These are phyloP conservation scores for Seriola quinqueradiata DNA, from an alignment of 2,113 vertebrate species.

Conservation along the genomic window DNA sequence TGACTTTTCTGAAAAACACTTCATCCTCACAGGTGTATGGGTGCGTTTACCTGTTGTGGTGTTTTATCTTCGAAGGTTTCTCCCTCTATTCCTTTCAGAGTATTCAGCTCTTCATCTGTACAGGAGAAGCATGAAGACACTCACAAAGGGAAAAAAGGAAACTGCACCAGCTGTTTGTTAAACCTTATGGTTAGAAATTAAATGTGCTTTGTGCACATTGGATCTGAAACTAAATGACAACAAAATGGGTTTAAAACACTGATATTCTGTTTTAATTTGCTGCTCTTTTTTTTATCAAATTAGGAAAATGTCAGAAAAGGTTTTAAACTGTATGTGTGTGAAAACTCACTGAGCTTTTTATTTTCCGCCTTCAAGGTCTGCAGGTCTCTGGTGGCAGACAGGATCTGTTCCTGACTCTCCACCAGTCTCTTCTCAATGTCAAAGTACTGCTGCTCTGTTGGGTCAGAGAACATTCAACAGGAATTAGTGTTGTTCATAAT, in stretches of 20 bases:
- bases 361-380: constrained; percentile 89
- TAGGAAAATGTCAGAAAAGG: not conserved
- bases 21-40: not conserved
- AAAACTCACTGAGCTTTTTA: constrained; percentile 89
- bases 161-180: no score
- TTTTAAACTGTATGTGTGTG: not conserved
- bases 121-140: constrained; percentile 13
- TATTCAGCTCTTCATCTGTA: constrained; percentile 89
- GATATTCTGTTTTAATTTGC: not conserved
- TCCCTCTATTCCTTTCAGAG: constrained; percentile 89
- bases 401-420: constrained; percentile 92
- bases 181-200: not conserved
- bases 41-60: constrained; percentile 85
- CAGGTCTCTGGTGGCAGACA: constrained; percentile 90
- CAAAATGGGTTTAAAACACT: not conserved
- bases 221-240: not conserved
- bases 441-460: constrained; percentile 95
- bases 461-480: not conserved
- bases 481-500: no score
- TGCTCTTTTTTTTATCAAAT: not conserved
- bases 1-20: not conserved
- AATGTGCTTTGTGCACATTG: not conserved
- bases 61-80: constrained; percentile 87
- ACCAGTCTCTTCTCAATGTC: constrained; percentile 93
- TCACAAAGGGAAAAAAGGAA: not conserved